Evolutionary conservation across 2,113 vertebrate genomes (phyloP).

Genomic region (Arvicanthis niloticus): DNA sequence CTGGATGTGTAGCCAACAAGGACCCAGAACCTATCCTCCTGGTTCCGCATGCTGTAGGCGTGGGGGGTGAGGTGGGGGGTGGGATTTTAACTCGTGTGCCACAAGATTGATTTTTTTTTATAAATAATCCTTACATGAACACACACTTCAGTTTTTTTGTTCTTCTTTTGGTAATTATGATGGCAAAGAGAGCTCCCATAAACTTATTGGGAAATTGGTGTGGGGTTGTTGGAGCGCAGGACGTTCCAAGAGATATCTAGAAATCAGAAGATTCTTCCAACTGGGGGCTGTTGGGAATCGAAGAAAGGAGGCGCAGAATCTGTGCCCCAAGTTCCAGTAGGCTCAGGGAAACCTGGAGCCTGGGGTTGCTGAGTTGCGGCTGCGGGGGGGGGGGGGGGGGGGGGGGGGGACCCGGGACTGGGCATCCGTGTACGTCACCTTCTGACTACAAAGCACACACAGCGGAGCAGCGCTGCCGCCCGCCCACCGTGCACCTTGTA

Average conservation of each 20-base stretch:
- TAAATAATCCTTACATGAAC: neutral
- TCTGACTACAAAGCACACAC: neutral
- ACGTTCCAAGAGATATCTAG: neutral
- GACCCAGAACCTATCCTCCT: neutral
- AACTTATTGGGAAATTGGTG: neutral
- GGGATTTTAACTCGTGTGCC: neutral
- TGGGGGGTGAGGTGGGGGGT: fast-evolving
- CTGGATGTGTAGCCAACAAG: neutral
- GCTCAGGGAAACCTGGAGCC: neutral
- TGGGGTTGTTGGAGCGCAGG: neutral
- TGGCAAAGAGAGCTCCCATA: neutral
- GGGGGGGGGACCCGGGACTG: neutral
- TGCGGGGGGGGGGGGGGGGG: neutral
- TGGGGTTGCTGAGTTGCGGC: neutral
- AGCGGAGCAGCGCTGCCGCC: neutral
- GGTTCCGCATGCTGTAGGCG: neutral
- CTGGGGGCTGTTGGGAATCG: neutral
- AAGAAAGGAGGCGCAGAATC: neutral
- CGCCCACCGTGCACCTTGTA: neutral
- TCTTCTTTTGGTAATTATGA: neutral
- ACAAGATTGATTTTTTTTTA: neutral
- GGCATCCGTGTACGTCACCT: neutral
- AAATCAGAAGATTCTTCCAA: neutral
- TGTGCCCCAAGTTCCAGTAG: neutral
- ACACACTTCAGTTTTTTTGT: neutral